Evolutionary conservation across 2,113 vertebrate genomes (phyloP).

Genomic region (Brevimyrus niger): DNA sequence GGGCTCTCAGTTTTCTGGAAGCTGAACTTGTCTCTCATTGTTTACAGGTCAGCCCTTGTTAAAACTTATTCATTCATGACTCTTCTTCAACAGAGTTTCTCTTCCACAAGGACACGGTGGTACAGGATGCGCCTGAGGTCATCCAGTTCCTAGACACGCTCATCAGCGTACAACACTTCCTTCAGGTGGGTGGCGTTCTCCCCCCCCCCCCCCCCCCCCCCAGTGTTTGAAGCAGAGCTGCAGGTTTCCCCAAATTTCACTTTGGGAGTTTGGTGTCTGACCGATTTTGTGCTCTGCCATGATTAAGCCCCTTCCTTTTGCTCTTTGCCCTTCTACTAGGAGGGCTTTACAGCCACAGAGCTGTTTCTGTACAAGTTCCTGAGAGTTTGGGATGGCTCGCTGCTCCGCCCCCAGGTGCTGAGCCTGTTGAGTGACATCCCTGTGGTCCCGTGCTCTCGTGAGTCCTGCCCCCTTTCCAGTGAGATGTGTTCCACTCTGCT

Average conservation of each 20-base stretch:
- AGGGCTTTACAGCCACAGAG: constrained; percentile 78
- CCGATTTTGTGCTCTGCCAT: not conserved
- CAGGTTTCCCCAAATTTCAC: not conserved
- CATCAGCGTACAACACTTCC: constrained; percentile 71
- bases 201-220: not conserved
- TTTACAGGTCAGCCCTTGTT: not conserved
- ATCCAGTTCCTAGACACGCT: constrained; percentile 66
- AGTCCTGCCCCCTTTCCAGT: constrained; percentile 28
- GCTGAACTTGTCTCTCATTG: not conserved
- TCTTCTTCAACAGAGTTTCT: constrained; percentile 64
- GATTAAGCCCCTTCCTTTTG: not conserved
- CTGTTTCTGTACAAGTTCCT: constrained; percentile 81
- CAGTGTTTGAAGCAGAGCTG: not conserved
- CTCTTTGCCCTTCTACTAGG: constrained; percentile 51
- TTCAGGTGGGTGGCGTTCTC: constrained; percentile 66
- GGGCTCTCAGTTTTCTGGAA: not conserved
- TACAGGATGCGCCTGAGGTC: constrained; percentile 58
- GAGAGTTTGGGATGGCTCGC: constrained; percentile 77
- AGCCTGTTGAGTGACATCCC: constrained; percentile 75
- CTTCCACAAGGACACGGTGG: constrained; percentile 61
- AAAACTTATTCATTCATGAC: constrained; percentile 14
- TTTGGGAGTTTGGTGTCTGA: not conserved
- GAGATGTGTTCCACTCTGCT: not conserved
- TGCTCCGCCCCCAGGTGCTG: constrained; percentile 70
- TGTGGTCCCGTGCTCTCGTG: constrained; percentile 68